A percentile compares a stretch with the other conserved stretches of the same genome.
These are phyloP conservation scores for Neodiprion fabricii DNA, from an alignment of 1,140 invertebrate genomes.

Conservation along the genomic window DNA sequence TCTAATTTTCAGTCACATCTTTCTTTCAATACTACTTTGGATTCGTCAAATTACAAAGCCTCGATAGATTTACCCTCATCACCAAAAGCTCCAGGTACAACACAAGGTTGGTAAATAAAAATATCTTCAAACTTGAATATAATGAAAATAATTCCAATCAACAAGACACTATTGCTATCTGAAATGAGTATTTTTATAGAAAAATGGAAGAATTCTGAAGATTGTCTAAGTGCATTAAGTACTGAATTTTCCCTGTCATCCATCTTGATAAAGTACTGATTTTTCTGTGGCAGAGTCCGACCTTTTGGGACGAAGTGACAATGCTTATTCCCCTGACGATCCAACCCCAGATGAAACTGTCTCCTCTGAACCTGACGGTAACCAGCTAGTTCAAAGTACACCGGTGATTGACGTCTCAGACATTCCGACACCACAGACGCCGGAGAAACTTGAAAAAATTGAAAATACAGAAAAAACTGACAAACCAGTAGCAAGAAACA, in stretches of 20 bases:
- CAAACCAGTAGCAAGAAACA: background rate
- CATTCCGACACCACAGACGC: background rate
- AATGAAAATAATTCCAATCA: no score
- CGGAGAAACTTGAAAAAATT: background rate
- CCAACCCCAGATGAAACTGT: background rate
- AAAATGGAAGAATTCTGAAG: no score
- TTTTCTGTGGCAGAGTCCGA: background rate
- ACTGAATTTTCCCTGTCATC: no score
- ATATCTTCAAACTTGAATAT: no score
- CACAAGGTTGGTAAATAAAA: background rate
- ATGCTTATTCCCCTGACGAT: background rate
- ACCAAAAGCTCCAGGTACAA: background rate
- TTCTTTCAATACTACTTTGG: background rate
- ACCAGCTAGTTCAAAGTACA: background rate
- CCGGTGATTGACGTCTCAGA: background rate
- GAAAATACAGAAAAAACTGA: background rate
- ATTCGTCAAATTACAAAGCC: background rate
- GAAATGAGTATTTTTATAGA: no score
- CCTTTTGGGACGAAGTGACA: background rate
- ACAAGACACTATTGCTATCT: no score
- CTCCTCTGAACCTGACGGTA: background rate
- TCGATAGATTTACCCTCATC: background rate
- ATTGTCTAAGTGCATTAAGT: no score
- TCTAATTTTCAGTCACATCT: background rate
- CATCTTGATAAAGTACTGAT: no score